phyloP scores from a whole-genome alignment of 2,113 vertebrate genomes.

The Anarrhichthys ocellatus region DNA sequence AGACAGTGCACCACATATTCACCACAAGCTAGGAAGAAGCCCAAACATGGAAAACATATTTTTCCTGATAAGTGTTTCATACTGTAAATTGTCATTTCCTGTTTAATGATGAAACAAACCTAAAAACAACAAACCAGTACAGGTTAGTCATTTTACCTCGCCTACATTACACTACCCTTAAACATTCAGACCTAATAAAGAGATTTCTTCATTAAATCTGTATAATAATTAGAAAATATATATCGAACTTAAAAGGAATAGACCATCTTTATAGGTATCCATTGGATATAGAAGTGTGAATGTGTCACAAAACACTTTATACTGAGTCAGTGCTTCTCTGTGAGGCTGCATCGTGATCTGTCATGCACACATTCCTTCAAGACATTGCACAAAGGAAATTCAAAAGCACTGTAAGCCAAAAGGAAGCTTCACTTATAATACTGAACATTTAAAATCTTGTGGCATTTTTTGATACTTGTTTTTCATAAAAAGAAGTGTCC shows the following conservation, averaged over 20 bases:
- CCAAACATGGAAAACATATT: neutral
- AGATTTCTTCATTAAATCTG: neutral
- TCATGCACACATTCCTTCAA: neutral
- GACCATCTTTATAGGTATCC: neutral
- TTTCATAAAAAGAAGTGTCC: conserved; percentile 8
- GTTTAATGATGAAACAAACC: neutral
- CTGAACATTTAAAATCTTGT: conserved; percentile 17
- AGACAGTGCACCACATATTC: neutral
- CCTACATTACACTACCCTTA: neutral
- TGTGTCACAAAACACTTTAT: neutral
- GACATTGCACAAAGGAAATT: conserved; percentile 21
- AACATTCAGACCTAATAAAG: neutral
- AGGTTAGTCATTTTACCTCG: neutral
- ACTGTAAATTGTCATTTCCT: neutral
- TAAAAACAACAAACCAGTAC: no score
- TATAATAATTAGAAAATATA: neutral
- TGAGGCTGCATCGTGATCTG: neutral
- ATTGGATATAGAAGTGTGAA: neutral
- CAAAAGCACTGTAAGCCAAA: conserved; percentile 1
- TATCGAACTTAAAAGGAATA: neutral
- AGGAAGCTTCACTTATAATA: conserved; percentile 14
- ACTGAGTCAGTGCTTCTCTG: neutral
- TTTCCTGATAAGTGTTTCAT: neutral
- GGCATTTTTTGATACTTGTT: neutral
- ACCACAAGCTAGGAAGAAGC: neutral